Conservation (phyloP, 1,140 invertebrate genomes). For the Anastatus disparis region DNA sequence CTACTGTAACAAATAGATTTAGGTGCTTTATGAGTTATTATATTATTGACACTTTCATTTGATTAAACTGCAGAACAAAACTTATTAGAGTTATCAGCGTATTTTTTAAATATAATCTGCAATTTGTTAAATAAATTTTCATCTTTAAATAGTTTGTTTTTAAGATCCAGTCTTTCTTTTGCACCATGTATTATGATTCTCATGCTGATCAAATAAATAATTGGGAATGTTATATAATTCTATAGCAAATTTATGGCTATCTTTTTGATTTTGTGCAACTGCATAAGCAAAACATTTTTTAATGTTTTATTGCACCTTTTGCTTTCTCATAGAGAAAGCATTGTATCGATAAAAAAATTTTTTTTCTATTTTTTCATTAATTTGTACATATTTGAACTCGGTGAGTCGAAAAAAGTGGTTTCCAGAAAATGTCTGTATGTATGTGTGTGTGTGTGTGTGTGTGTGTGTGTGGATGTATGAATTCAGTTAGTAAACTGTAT, state of each 20-base stretch:
- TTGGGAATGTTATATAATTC: background rate
- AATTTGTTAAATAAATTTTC: background rate
- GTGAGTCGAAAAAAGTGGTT: too few species aligned
- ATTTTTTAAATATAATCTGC: background rate
- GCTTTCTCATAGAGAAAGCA: too few species aligned
- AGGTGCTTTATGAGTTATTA: slow-evolving; percentile 5
- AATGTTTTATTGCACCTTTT: too few species aligned
- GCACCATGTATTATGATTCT: background rate
- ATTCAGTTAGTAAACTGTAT: too few species aligned
- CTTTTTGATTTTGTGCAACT: background rate
- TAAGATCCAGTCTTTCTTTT: background rate
- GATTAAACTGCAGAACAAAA: slow-evolving; percentile 22
- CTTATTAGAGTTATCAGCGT: slow-evolving; percentile 7
- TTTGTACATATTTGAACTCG: too few species aligned
- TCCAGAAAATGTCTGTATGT: too few species aligned
- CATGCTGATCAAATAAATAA: slow-evolving; percentile 1
- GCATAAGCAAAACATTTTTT: too few species aligned
- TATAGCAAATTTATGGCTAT: background rate
- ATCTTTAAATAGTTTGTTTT: background rate
- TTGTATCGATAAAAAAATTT: too few species aligned
- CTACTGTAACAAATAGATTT: background rate
- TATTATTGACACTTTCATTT: slow-evolving; percentile 24
- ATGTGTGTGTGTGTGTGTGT: too few species aligned
- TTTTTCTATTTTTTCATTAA: too few species aligned
- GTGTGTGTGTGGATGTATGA: too few species aligned